Evolutionary conservation across 2,113 vertebrate species (phyloP), one percentile per base, ranked within the genome.

Genomic region (Microtus richardsoni): DNA sequence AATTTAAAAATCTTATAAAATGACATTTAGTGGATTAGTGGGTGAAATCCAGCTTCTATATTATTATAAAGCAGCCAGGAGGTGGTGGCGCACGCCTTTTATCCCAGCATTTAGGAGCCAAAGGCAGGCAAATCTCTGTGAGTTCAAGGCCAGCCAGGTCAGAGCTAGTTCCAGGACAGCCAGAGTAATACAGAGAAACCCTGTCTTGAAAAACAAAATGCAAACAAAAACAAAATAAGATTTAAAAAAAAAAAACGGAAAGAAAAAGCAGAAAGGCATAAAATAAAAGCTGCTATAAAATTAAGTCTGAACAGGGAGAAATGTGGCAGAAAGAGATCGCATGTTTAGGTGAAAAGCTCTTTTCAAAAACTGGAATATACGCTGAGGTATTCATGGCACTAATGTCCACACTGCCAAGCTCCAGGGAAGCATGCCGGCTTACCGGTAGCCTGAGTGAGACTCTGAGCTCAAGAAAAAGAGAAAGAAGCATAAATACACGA

Each of bases 271-370:
- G 30, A 87, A 16, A 88, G 39, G 39, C 24, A 96, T 49, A 84
- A 96, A 89, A 92, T 78, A 47, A 92, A 97, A 95, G 58, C 49
- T 94, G 86, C 58, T 64, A 66, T 62, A 52, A 95, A 96, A 96
- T 79, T 6, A 70, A 91, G 47, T 92, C n/a, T 62, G 21, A 86
- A 68, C 30, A 47, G 62, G 17, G 30, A 91, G 17, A 85, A 79
- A 80, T 77, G 62, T 44, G 64, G 84, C 36, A 97, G 49, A 80
- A 83, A 79, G 87, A 86, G 36, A 68, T 44, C 36, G 22, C 66
- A 93, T 58, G 79, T 75, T 73, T 87, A 89, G n/a, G 60, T 87
- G 21, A 95, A 93, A 71, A 79, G 26, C 33, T 91, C 89, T 90
- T 93, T 86, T 36, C 62, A 94, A 89, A 93, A 93, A 52, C 4